A percentile compares a stretch with the other conserved stretches of the same genome.
Evolutionary conservation across 2,888 invertebrate genomes (phyloP).

Genomic region (Dascillus cervinus): DNA sequence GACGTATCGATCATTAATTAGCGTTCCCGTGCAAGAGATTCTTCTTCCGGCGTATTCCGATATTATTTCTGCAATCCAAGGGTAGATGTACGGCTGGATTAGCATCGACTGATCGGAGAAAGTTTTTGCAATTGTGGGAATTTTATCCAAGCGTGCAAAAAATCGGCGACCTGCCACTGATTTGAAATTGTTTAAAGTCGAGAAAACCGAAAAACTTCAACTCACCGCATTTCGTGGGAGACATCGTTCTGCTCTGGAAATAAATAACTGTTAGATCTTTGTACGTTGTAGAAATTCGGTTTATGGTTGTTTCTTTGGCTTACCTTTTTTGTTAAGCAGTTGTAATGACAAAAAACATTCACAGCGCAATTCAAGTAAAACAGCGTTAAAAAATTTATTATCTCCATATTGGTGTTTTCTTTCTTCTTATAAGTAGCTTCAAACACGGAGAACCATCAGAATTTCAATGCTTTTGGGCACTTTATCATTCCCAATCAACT

Average conservation of each 20-base stretch:
- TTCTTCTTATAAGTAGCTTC: too few species aligned
- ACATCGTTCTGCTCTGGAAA: slow-evolving; percentile 9
- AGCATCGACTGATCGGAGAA: slow-evolving; percentile 3
- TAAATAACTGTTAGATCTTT: background rate
- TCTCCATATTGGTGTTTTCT: too few species aligned
- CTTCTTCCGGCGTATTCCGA: slow-evolving; percentile 3
- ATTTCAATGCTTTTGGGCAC: too few species aligned
- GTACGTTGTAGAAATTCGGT: background rate
- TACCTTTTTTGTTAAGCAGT: too few species aligned
- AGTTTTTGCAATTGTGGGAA: slow-evolving; percentile 1
- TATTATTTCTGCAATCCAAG: slow-evolving; percentile 12
- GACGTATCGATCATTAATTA: slow-evolving; percentile 17
- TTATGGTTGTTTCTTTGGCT: background rate
- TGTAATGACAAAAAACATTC: too few species aligned
- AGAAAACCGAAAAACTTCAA: background rate
- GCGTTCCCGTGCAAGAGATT: slow-evolving; percentile 10
- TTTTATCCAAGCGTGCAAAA: slow-evolving; percentile 11
- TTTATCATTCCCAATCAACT: too few species aligned
- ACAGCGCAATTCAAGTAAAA: too few species aligned
- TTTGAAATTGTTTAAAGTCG: too few species aligned
- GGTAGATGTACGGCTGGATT: slow-evolving; percentile 11
- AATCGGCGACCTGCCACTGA: slow-evolving; percentile 15
- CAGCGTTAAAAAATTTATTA: too few species aligned
- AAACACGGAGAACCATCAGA: too few species aligned
- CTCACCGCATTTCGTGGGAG: slow-evolving; percentile 13